Evolutionary conservation across 2,113 vertebrate species (phyloP), one percentile per base, ranked within the genome.

Genomic region (Oryzias melastigma): DNA sequence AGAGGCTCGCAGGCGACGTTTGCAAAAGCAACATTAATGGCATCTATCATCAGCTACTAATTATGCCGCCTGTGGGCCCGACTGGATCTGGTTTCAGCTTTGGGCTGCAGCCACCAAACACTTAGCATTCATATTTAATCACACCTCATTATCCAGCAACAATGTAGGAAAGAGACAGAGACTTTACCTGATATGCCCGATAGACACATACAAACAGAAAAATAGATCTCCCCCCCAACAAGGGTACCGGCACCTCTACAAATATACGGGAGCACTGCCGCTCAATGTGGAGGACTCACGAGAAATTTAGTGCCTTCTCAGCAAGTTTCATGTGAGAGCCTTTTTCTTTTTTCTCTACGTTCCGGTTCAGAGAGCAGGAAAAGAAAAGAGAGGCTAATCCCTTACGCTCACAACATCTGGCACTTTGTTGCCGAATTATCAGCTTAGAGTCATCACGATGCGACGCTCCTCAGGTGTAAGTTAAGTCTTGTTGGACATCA

Each of bases 91-190:
- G 77, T 92, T 90, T 91, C 90, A 84, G 86, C 85, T 82, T 85
- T 90, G 86, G 85, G 86, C 83, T 85, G 68, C 82, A 88, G 88
- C 86, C 89, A 90, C 89, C 86, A 88, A 92, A 92, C 89, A 91
- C 90, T 90, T 90, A 89, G 82, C 88, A 91, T 92, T 86, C 89
- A 92, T 93, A 89, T 92, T 92, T 93, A 88, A 93, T 90, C 85
- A 86, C 83, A 84, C 83, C 75, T 88, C 83, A 91, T 93, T 92
- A 92, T 90, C 85, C 71, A 65, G 42, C 83, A 85, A 91, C 90
- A 91, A 90, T 90, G 87, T 82, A 86, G 85, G 79, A 83, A 89
- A 82, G 86, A 88, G 88, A 90, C 85, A 73, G 80, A 84, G 80
- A 72, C 78, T 77, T 81, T 63, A 88, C 87, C 72, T 90, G 86